Percentiles rank a stretch among this genome's conserved stretches.
phyloP scores from a whole-genome alignment of 2,888 invertebrate species.

The Marasmarcha lunaedactyla region DNA sequence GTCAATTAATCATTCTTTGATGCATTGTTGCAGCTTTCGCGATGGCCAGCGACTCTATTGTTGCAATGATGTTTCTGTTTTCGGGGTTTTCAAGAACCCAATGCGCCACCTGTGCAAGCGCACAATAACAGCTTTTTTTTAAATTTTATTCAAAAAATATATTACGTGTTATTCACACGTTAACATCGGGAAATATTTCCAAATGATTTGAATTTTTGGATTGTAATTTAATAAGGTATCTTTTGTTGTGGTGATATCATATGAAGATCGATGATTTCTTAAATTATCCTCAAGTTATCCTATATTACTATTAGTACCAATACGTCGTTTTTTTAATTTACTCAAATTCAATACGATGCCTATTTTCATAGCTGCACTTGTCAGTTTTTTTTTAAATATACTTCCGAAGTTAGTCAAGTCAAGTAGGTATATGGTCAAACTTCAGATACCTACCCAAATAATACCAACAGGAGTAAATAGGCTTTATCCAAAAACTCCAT shows the following conservation, averaged over 20 bases:
- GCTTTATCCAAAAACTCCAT: too few species aligned
- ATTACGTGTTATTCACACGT: neutral
- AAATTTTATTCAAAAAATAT: slow-evolving; percentile 24
- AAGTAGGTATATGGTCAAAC: too few species aligned
- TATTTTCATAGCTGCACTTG: too few species aligned
- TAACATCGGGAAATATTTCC: neutral
- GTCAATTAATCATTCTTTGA: slow-evolving; percentile 53
- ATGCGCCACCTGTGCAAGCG: slow-evolving; percentile 49
- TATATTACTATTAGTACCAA: too few species aligned
- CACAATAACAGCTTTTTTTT: slow-evolving; percentile 24
- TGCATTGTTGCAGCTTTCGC: slow-evolving; percentile 62
- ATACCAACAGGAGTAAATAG: too few species aligned
- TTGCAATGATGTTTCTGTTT: slow-evolving; percentile 17
- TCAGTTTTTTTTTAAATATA: too few species aligned
- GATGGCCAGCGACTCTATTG: slow-evolving; percentile 40
- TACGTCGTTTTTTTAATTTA: too few species aligned
- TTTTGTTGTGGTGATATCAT: slow-evolving; percentile 2
- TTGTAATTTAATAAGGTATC: slow-evolving; percentile 7
- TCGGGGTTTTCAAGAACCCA: slow-evolving; percentile 23
- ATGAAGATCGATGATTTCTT: too few species aligned
- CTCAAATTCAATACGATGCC: too few species aligned
- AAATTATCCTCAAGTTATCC: too few species aligned
- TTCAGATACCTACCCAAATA: too few species aligned
- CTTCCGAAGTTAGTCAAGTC: too few species aligned
- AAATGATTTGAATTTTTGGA: neutral